A percentile compares a stretch with the other conserved stretches of the same genome.
phyloP scores from a whole-genome alignment of 2,888 invertebrate genomes.

The Molorchus minor region DNA sequence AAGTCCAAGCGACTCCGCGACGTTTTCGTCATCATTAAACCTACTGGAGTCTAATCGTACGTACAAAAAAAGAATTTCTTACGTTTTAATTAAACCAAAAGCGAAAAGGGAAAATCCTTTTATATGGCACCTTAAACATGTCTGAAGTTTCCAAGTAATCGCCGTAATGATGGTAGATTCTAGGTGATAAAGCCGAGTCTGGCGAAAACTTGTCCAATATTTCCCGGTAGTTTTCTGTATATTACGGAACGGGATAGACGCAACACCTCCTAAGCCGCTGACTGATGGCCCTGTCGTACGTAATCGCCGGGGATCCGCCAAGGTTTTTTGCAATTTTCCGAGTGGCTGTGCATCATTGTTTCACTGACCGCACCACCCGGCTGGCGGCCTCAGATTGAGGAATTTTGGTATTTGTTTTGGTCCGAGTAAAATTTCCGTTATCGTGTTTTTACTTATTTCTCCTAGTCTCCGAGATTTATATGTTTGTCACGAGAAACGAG shows the following conservation, averaged over 20 bases:
- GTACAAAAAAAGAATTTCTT: neutral
- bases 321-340: slow-evolving; percentile 59
- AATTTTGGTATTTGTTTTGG: slow-evolving; percentile 44
- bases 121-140: slow-evolving; percentile 28
- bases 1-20: too few relatives aligned
- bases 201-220: slow-evolving; percentile 47
- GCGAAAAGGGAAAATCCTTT: slow-evolving; percentile 35
- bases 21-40: too few relatives aligned
- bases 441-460: slow-evolving; percentile 31
- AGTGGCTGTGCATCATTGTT: slow-evolving; percentile 58
- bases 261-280: slow-evolving; percentile 56
- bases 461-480: slow-evolving; percentile 25
- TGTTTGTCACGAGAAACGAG: slow-evolving; percentile 30
- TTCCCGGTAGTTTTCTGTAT: slow-evolving; percentile 50
- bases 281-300: slow-evolving; percentile 57
- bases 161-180: slow-evolving; percentile 37
- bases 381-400: slow-evolving; percentile 40
- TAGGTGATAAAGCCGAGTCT: slow-evolving; percentile 48
- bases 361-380: slow-evolving; percentile 49
- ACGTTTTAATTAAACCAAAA: slow-evolving; percentile 37
- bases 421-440: slow-evolving; percentile 36
- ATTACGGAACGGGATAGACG: slow-evolving; percentile 47
- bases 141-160: slow-evolving; percentile 28
- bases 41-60: too few relatives aligned
- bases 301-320: slow-evolving; percentile 56